Evolutionary conservation across 2,113 vertebrate species (phyloP).

Genomic region (Acrocephalus kingi): DNA sequence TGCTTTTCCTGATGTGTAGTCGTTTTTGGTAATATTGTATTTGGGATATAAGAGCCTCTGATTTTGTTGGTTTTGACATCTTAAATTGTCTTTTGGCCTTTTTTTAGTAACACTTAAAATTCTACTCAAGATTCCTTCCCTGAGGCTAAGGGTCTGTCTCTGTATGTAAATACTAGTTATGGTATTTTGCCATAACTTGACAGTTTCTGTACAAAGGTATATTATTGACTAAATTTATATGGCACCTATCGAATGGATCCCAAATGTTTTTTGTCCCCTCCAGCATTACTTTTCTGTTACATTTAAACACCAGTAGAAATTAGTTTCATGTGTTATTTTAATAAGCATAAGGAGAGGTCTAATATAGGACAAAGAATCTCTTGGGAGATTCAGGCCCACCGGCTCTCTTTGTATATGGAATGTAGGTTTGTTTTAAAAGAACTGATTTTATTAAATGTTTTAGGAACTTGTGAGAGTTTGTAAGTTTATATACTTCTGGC

Average conservation of each 20-base stretch:
- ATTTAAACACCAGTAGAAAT: neutral
- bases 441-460: neutral
- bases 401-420: neutral
- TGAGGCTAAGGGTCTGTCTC: neutral
- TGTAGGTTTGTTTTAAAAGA: constrained; percentile 1
- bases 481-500: constrained; percentile 28
- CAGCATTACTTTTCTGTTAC: neutral
- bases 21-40: neutral
- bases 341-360: neutral
- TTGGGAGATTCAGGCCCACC: neutral
- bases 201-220: neutral
- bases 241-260: neutral
- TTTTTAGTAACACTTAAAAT: neutral
- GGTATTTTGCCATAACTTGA: neutral
- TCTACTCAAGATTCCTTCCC: neutral
- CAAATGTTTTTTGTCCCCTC: neutral
- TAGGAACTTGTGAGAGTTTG: constrained; percentile 15
- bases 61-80: neutral
- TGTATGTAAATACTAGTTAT: neutral
- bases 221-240: neutral
- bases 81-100: neutral
- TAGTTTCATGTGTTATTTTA: neutral
- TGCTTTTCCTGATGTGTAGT: neutral
- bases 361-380: neutral
- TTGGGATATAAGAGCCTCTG: neutral